Base-by-base conservation (phyloP, 2,797 vertebrate genomes). In the Sphaeramia orbicularis region DNA sequence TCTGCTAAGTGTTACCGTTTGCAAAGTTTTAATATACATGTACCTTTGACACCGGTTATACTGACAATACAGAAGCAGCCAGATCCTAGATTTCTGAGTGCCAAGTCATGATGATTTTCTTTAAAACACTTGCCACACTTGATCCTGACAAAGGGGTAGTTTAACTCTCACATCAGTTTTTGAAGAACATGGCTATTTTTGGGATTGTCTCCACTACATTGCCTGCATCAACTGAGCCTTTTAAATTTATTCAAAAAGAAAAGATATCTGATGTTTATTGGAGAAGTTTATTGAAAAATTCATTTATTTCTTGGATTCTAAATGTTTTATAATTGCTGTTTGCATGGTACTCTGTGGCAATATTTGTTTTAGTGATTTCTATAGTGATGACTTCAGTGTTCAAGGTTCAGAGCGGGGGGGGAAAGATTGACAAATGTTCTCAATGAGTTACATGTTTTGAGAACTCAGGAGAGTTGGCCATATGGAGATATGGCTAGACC, bases 221-320 rank as follows among this genome's bases (percentile, higher is more conserved):
- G 89, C 93, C 93, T 95, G 93, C 92, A 80, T 92, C 91, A 90
- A 93, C 94, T 94, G 94, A 94, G 94, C 94, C 94, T 93, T 93
- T 86, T 69, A 76, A 90, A 90, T 86, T 63, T 69, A 70, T 78
- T 91, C 69, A 13, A 79, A 70, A 76, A 74, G 66, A 87, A 74
- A 83, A 81, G 63, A 89, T 72, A 77, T 79, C 71, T 66, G 74
- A 76, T 71, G 83, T 90, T 86, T 83, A 82, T 89, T 83, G 78
- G 81, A 86, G 67, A 83, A 2, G 62, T 91, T 81, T 87, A 89
- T 83, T 65, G 76, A 82, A 88, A 85, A 89, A n/a, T 79, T 19
- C 69, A 82, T 88, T 90, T 85, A 87, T 90, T 90, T 91, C 89
- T 87, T 74, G 62, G 83, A 83, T 84, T 92, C 56, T 89, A 85